Conservation (phyloP, 2,113 vertebrate species). For the Callocephalon fimbriatum region DNA sequence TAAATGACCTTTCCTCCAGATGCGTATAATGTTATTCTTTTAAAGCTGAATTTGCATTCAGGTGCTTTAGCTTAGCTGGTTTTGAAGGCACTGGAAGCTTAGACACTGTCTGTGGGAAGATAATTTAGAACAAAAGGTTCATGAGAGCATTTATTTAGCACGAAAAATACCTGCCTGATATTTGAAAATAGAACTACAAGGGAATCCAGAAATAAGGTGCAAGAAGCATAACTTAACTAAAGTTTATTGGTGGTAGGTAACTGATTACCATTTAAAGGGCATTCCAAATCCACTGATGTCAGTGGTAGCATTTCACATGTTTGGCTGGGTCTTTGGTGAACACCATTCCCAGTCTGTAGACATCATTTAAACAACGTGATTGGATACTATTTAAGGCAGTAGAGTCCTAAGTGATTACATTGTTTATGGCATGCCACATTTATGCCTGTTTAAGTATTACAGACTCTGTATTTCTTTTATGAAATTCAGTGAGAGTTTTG, state of each 20-base stretch:
- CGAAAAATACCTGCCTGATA: neutral
- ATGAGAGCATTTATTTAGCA: neutral
- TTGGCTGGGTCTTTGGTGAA: neutral
- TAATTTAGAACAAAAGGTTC: neutral
- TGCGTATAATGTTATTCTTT: neutral
- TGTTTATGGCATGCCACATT: neutral
- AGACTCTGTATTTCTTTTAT: neutral
- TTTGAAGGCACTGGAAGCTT: neutral
- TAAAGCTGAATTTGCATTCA: slow-evolving; percentile 6
- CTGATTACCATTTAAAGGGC: neutral
- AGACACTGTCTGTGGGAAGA: neutral
- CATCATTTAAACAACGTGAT: neutral
- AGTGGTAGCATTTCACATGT: neutral
- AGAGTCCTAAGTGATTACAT: neutral
- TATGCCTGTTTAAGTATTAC: neutral
- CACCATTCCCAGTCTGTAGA: neutral
- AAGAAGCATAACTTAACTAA: neutral
- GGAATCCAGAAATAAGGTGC: neutral
- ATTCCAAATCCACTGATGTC: neutral
- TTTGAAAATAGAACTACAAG: neutral
- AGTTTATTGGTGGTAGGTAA: neutral
- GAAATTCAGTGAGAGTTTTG: neutral
- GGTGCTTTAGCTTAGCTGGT: neutral
- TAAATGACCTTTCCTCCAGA: slow-evolving; percentile 7
- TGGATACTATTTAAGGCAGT: neutral